These are phyloP conservation scores for Gallinago jamesoni DNA, from an alignment of 2,113 vertebrate species.

Conservation along the genomic window DNA sequence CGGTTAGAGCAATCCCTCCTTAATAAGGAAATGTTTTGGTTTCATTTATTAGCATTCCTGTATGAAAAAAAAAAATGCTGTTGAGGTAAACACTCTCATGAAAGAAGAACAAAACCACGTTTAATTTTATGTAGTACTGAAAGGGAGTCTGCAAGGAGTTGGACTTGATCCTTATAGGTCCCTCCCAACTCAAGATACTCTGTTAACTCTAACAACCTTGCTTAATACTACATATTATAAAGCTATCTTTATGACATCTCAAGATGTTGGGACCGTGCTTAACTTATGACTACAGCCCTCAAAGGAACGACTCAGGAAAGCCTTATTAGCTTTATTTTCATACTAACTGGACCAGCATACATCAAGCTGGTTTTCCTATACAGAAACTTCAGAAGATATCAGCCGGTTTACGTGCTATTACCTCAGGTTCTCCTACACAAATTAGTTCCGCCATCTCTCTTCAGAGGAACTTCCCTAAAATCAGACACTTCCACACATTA, in stretches of 20 bases:
- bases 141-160: not conserved
- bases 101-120: not conserved
- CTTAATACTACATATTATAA: not conserved
- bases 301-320: not conserved
- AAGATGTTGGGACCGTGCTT: not conserved
- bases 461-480: not conserved
- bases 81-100: not conserved
- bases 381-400: not conserved
- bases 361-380: not conserved
- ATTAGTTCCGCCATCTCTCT: not conserved
- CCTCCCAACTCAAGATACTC: not conserved
- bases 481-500: not conserved
- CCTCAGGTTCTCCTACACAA: not conserved
- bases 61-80: not conserved
- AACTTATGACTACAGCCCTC: fast-evolving
- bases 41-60: not conserved
- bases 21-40: not conserved
- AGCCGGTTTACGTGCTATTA: not conserved
- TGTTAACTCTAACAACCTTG: not conserved
- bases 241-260: not conserved
- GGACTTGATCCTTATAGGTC: not conserved
- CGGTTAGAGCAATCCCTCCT: not conserved
- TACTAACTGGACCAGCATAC: not conserved
- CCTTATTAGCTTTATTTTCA: not conserved
- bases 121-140: not conserved